Base-by-base conservation (phyloP, 2,888 invertebrate genomes). In the Lasius fuliginosus region DNA sequence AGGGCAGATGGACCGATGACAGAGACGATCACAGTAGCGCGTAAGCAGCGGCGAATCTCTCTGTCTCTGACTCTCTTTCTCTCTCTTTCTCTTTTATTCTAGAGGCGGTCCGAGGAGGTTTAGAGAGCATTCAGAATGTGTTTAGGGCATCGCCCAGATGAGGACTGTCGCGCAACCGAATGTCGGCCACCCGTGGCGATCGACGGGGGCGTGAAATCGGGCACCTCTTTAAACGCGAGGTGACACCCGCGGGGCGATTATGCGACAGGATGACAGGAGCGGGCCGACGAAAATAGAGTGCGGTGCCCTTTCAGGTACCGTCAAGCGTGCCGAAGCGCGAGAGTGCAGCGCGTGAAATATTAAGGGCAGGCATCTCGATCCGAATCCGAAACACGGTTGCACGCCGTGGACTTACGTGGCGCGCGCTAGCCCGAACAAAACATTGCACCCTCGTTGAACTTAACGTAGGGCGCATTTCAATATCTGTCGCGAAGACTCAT, bases 201-300 rank as follows among this genome's bases (percentile, higher is more conserved):
- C 89, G 91, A 92, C 92, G 94, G 94, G 94, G 94, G 94, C 91
- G 95, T 94, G 94, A 94, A 94, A 93, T 94, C 92, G 94, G 94
- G 89, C 94, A 91, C 93, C 93, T 94, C 93, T 92, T 91, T 36
- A 23, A 40, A 64, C 27, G 40, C 89, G 87, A 88, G 90, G 90
- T 90, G 91, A 86, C 91, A 91, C 92, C 92, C 92, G 92, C 88
- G 86, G 91, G 68, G 92, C 91, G 91, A 91, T 91, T 92, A 91
- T 88, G 87, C 88, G 85, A 84, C 82, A 81, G 30, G 53, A 68
- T 69, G 36, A 36, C 65, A 36, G 53, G 49, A 36, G 40, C 53
- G 68, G 11, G 27, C 33, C 42, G 76, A 82, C 46, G 82, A 65
- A 64, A 76, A 76, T 64, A 81, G 65, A 68, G 69, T 12, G 83